Percentiles rank a stretch among this genome's conserved stretches.
Conservation (phyloP, 2,113 vertebrate genomes). For the Mesoclemmys tuberculata region DNA sequence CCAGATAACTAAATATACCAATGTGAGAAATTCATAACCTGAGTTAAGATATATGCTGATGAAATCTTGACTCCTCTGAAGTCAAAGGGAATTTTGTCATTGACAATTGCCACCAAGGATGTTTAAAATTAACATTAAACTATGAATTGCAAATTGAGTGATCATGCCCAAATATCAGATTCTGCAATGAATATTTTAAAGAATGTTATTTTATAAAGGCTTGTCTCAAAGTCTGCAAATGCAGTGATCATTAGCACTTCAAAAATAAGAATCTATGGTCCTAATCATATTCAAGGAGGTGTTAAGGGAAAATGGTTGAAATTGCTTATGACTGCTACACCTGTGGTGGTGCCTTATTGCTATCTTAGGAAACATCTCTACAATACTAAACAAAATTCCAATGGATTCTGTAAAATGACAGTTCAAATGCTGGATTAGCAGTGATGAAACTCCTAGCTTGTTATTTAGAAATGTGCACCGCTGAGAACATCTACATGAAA, state of each 20-base stretch:
- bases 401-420: background rate
- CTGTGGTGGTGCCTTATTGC: background rate
- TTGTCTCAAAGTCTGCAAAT: background rate
- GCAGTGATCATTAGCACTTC: background rate
- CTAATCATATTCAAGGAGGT: background rate
- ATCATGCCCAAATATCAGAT: background rate
- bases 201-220: background rate
- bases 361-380: slow-evolving; percentile 26
- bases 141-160: background rate
- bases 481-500: background rate
- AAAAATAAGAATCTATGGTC: background rate
- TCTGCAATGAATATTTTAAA: background rate
- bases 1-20: background rate
- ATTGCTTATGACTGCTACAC: background rate
- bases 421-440: background rate
- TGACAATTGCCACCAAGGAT: background rate
- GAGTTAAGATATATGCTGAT: background rate
- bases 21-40: background rate
- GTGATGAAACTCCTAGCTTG: slow-evolving; percentile 11
- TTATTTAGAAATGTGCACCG: background rate
- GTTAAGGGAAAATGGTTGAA: background rate
- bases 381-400: slow-evolving; percentile 37
- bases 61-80: background rate
- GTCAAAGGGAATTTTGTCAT: background rate
- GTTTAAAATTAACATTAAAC: background rate